Percentiles rank a stretch among this genome's conserved stretches.
Conservation (phyloP, 2,113 vertebrate species). For the Bambusicola thoracicus region DNA sequence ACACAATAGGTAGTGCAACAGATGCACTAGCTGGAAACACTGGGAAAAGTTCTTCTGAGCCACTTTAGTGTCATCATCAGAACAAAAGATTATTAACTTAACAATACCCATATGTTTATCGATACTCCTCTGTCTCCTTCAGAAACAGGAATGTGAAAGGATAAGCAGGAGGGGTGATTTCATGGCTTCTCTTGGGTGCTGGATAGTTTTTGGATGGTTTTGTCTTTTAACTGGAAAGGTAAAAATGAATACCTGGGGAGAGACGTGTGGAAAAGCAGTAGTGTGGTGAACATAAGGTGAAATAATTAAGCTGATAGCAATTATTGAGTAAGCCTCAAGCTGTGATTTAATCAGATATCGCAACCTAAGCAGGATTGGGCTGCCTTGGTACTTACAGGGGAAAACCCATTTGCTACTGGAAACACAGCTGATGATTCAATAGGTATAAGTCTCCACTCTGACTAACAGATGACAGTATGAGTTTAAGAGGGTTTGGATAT, state of each 20-base stretch:
- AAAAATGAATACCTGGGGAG: not conserved
- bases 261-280: not conserved
- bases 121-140: not conserved
- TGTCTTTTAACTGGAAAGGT: not conserved
- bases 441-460: not conserved
- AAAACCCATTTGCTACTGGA: conserved; percentile 21
- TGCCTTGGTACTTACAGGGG: conserved; percentile 8
- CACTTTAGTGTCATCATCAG: not conserved
- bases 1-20: not conserved
- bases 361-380: conserved; percentile 40
- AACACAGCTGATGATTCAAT: not conserved
- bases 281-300: not conserved
- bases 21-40: not conserved
- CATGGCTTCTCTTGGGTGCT: not conserved
- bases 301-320: conserved; percentile 48
- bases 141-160: not conserved
- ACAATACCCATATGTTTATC: not conserved
- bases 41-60: conserved; percentile 12
- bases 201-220: not conserved
- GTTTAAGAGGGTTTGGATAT: not conserved
- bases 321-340: conserved; percentile 35
- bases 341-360: conserved; percentile 37
- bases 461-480: not conserved
- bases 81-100: conserved; percentile 42
- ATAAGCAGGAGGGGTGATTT: not conserved